phyloP scores from a whole-genome alignment of 2,888 invertebrate genomes.

The Amphipyra tragopoginis region DNA sequence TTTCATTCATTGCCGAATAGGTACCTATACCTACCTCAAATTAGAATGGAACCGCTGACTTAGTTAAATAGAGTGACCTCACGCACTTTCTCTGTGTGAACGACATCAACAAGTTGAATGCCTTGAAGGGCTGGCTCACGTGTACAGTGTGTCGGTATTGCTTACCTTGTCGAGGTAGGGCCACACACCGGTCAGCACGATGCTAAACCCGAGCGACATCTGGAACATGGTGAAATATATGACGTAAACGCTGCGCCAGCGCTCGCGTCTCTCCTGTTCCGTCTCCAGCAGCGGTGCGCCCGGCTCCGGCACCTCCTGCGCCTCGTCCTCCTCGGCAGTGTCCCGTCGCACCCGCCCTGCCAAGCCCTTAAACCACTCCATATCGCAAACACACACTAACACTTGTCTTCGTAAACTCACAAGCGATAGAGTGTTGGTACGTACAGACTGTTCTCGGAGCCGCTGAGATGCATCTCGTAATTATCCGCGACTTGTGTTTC shows the following conservation, averaged over 20 bases:
- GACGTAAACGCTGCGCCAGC: conserved; percentile 94
- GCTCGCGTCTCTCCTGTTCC: conserved; percentile 90
- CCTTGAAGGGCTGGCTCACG: conserved; percentile 17
- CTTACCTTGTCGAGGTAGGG: conserved; percentile 95
- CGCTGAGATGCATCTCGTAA: conserved; percentile 24
- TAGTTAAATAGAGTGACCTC: conserved; percentile 2
- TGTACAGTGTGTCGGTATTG: not conserved
- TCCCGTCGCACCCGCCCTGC: conserved; percentile 59
- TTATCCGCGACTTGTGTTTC: conserved; percentile 5
- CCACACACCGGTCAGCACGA: conserved; percentile 96
- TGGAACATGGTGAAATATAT: conserved; percentile 97
- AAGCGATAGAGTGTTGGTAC: not conserved
- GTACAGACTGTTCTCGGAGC: conserved; percentile 3
- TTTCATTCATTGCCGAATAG: too few species aligned
- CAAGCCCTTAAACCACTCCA: conserved; percentile 77
- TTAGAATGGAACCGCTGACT: not conserved
- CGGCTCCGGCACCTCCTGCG: conserved; percentile 19
- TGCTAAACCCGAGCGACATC: conserved; percentile 96
- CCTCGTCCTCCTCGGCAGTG: conserved; percentile 33
- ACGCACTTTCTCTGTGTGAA: conserved; percentile 25
- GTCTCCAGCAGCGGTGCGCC: conserved; percentile 90
- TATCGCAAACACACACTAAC: conserved; percentile 46
- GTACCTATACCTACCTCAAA: too few species aligned
- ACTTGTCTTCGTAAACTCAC: conserved; percentile 26
- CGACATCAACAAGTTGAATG: conserved; percentile 3